These are phyloP conservation scores for Caloenas nicobarica DNA, from an alignment of 2,113 vertebrate species.

Conservation along the genomic window DNA sequence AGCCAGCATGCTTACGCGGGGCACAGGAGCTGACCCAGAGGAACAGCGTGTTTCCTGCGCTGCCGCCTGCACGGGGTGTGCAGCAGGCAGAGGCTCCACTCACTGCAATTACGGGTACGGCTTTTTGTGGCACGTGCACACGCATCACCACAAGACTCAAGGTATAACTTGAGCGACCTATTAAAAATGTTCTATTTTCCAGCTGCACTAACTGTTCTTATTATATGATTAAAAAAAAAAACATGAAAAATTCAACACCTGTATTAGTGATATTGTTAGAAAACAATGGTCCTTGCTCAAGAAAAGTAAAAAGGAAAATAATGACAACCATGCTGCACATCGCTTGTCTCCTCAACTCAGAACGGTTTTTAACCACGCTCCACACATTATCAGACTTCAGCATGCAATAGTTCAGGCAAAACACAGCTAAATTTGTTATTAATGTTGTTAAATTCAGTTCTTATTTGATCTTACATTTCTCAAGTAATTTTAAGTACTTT, in stretches of 20 bases:
- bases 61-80: conserved; percentile 3
- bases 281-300: background rate
- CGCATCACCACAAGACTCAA: background rate
- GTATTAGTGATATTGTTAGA: background rate
- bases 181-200: background rate
- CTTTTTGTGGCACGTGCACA: background rate
- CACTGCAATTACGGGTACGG: background rate
- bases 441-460: background rate
- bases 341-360: background rate
- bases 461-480: background rate
- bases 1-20: background rate
- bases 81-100: conserved; percentile 13
- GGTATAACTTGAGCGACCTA: background rate
- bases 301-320: background rate
- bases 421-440: background rate
- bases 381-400: background rate
- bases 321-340: background rate
- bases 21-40: background rate
- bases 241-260: background rate
- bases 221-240: background rate
- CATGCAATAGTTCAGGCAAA: background rate
- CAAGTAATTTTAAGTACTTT: background rate
- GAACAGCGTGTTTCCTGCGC: background rate
- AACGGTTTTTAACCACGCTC: background rate
- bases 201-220: background rate